phyloP scores from a whole-genome alignment of 2,888 invertebrate genomes.

The Plebejus argus region DNA sequence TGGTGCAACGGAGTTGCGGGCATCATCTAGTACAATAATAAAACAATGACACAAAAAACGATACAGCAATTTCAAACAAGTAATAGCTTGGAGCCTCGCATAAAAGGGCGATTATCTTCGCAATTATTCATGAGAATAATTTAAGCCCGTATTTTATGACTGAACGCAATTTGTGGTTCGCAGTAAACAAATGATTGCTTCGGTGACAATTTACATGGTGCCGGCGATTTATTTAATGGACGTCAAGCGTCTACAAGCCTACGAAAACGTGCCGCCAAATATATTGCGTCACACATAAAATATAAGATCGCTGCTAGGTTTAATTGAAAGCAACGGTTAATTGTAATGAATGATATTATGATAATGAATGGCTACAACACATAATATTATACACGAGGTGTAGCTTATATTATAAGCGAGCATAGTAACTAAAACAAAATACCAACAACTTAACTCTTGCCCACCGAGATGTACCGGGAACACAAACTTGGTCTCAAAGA shows the following conservation, averaged over 20 bases:
- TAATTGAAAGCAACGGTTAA: too few species aligned
- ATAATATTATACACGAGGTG: too few species aligned
- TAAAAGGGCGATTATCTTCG: constrained; percentile 20
- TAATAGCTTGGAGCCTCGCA: neutral
- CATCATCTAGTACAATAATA: neutral
- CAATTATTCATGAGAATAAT: neutral
- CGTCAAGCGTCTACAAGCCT: neutral
- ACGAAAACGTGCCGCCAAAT: neutral
- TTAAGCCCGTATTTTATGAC: constrained; percentile 27
- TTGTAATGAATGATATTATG: too few species aligned
- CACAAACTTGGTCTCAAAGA: too few species aligned
- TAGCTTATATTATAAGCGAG: too few species aligned
- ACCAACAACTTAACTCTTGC: too few species aligned
- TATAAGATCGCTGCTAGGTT: neutral
- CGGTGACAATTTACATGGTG: constrained; percentile 2
- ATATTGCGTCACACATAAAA: neutral
- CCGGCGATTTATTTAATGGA: neutral
- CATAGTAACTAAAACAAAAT: too few species aligned
- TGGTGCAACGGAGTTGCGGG: too few species aligned
- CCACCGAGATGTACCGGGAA: too few species aligned
- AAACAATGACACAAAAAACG: neutral
- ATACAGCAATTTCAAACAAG: constrained; percentile 16
- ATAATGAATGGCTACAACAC: too few species aligned
- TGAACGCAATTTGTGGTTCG: constrained; percentile 23
- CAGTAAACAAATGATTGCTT: constrained; percentile 23